Evolutionary conservation across 2,113 vertebrate species (phyloP), one percentile per base, ranked within the genome.

Genomic region (Abramis brama): DNA sequence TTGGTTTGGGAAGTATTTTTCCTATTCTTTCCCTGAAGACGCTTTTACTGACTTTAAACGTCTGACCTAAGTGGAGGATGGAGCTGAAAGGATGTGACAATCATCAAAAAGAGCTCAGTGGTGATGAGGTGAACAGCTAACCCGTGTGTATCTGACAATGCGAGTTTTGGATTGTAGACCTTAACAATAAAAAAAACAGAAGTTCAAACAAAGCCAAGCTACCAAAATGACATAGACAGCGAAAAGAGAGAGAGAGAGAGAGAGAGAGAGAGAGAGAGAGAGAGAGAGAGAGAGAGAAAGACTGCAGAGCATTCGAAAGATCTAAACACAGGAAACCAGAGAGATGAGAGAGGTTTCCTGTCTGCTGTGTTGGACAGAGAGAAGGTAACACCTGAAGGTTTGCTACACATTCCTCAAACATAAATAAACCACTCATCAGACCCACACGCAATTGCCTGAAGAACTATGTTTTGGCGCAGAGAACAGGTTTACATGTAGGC

Each of bases 301-400:
- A 60, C 23, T 57, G 76, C 50, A 59, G 60, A 77, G 60, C 47
- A 7, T 50, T 84, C 25, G 79, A 80, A 64, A 84, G 76, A 70
- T 76, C 36, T 66, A 73, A 33, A 60, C 76, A 85, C 82, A 82
- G 88, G 85, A 89, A 89, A 85, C 85, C 88, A 82, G 23, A 82
- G 82, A 89, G 30, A 86, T 88, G 71, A 79, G 76, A 80, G 76
- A 62, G 66, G 78, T 83, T 89, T 89, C 85, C 88, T 89, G 88
- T 89, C 88, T 85, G 71, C 62, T 64, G 39, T 27, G 62, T 79
- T 66, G 52, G 86, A 85, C 76, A 82, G 43, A 85, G 77, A 36
- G 55, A 82, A 87, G 83, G 79, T 86, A 78, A 87, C 83, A 89
- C 83, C 86, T 87, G 83, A 87, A 85, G 23, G n/a, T 77, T 83